Evolutionary conservation across 2,113 vertebrate species (phyloP).

Genomic region (Triplophysa rosa): DNA sequence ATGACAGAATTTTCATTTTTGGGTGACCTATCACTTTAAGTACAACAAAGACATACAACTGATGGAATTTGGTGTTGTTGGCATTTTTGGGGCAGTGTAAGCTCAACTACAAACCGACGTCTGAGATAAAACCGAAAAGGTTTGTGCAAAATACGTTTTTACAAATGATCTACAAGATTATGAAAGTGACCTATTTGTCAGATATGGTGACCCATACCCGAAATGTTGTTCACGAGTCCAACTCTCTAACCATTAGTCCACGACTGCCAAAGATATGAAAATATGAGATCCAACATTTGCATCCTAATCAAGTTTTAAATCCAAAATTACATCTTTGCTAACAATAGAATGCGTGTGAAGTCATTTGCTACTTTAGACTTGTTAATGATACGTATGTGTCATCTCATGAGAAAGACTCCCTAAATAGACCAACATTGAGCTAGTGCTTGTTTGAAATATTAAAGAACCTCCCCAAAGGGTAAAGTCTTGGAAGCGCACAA

Average conservation of each 20-base stretch:
- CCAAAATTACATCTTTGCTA: background rate
- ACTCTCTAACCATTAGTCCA: no score
- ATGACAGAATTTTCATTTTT: no score
- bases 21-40: no score
- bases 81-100: no score
- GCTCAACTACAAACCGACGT: no score
- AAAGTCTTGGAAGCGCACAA: background rate
- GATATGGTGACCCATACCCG: no score
- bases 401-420: constrained; percentile 33
- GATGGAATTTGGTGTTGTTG: no score
- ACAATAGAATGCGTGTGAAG: background rate
- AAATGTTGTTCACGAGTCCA: no score
- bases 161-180: background rate
- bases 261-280: no score
- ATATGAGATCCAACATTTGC: background rate
- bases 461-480: constrained; percentile 34
- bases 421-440: constrained; percentile 27
- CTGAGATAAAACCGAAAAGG: background rate
- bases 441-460: constrained; percentile 43
- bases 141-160: background rate
- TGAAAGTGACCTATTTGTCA: no score
- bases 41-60: no score
- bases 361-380: background rate
- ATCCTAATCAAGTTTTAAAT: background rate
- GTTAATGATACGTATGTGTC: background rate